phyloP scores from a whole-genome alignment of 2,797 vertebrate genomes.

The Orestias chungarensis region DNA sequence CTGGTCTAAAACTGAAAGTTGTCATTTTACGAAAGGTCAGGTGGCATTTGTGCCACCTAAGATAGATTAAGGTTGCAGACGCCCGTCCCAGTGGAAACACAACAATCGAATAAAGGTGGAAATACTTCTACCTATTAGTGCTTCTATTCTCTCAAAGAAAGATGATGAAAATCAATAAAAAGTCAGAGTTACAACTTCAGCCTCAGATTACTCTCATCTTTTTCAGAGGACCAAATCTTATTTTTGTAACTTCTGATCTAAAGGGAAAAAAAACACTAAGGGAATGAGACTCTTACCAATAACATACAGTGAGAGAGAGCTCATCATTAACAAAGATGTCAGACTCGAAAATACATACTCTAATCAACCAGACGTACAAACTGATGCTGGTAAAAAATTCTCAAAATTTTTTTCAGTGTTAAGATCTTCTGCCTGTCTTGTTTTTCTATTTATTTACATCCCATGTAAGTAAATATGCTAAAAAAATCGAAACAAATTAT shows the following conservation, averaged over 20 bases:
- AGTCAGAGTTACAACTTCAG: not conserved
- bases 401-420: too few species aligned
- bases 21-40: too few species aligned
- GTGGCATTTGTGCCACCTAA: too few species aligned
- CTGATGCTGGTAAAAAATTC: too few species aligned
- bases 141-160: not conserved
- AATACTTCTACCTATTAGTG: not conserved
- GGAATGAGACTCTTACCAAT: too few species aligned
- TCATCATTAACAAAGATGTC: not conserved
- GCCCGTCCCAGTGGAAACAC: not conserved
- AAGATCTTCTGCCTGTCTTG: too few species aligned
- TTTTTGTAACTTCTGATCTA: not conserved
- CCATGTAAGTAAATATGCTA: too few species aligned
- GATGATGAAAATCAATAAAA: not conserved
- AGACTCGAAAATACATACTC: not conserved
- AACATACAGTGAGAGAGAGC: not conserved
- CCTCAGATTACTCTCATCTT: not conserved
- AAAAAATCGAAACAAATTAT: too few species aligned
- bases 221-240: not conserved
- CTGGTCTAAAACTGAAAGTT: too few species aligned
- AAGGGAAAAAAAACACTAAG: not conserved
- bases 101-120: not conserved
- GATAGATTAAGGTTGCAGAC: too few species aligned
- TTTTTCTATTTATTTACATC: too few species aligned
- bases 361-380: not conserved